These are phyloP conservation scores for Drosophila lini DNA, from an alignment of 1,140 invertebrate species.

Conservation along the genomic window DNA sequence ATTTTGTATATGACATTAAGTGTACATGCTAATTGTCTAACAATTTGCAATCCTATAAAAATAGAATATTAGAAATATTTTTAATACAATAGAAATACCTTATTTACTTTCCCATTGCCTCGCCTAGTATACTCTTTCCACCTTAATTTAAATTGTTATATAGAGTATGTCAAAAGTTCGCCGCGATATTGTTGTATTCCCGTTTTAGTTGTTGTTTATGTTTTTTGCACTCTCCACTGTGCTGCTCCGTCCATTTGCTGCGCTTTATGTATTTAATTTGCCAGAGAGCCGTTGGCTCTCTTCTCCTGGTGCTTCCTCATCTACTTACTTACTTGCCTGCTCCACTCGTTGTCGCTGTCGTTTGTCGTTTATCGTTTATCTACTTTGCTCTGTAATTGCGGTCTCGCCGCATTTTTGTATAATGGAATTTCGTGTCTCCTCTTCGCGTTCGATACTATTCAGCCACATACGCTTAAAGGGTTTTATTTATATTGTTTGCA, in stretches of 20 bases:
- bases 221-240: conserved; percentile 27
- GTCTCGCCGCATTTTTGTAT: conserved; percentile 49
- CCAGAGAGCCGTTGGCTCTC: conserved; percentile 38
- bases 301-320: conserved; percentile 14
- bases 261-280: conserved; percentile 48
- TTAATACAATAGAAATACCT: not conserved
- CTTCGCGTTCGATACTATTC: conserved; percentile 8
- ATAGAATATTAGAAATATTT: not conserved
- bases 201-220: conserved; percentile 37
- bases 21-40: not conserved
- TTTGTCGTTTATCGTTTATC: conserved; percentile 61
- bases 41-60: not conserved
- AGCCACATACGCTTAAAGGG: not conserved
- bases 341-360: conserved; percentile 41
- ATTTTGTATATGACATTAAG: too few relatives aligned
- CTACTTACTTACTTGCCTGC: conserved; percentile 28
- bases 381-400: conserved; percentile 53
- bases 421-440: conserved; percentile 33
- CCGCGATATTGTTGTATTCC: conserved; percentile 9
- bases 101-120: not conserved
- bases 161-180: conserved; percentile 33
- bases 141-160: conserved; percentile 6
- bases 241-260: conserved; percentile 35
- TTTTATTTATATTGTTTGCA: conserved; percentile 15
- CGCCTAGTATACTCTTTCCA: not conserved